Conservation (phyloP, 2,888 invertebrate species). For the Drosophila rellima region DNA sequence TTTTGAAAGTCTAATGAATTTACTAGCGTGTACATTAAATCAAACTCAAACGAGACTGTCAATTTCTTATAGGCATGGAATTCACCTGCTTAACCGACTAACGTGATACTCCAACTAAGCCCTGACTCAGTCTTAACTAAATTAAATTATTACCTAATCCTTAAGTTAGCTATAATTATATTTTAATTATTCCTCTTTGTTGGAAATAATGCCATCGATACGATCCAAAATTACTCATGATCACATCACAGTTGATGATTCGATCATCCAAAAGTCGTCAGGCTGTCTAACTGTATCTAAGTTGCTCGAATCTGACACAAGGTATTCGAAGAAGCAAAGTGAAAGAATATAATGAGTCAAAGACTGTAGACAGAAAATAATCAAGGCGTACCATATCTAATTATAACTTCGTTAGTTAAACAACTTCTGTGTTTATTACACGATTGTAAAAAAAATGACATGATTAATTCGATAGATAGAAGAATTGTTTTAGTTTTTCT, state of each 20-base stretch:
- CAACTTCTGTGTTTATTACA: no score
- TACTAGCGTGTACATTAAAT: slow-evolving; percentile 55
- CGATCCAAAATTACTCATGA: slow-evolving; percentile 8
- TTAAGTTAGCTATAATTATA: background rate
- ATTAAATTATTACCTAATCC: slow-evolving; percentile 10
- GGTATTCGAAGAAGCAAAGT: background rate
- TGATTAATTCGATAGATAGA: no score
- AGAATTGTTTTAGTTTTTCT: no score
- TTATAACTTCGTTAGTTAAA: no score
- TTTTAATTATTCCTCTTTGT: slow-evolving; percentile 8
- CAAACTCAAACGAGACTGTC: slow-evolving; percentile 33
- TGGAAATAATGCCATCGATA: background rate
- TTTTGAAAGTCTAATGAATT: slow-evolving; percentile 73
- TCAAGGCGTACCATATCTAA: no score
- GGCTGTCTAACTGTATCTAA: background rate
- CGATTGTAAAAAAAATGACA: no score
- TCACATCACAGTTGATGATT: slow-evolving; percentile 13
- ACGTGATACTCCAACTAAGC: background rate
- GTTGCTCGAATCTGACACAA: background rate
- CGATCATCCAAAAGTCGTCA: background rate
- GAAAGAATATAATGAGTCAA: background rate
- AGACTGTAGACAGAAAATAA: background rate
- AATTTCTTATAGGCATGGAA: background rate
- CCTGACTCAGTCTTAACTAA: background rate
- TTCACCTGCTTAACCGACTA: background rate